Conservation (phyloP, 2,113 vertebrate species). For the Syrrhaptes paradoxus region DNA sequence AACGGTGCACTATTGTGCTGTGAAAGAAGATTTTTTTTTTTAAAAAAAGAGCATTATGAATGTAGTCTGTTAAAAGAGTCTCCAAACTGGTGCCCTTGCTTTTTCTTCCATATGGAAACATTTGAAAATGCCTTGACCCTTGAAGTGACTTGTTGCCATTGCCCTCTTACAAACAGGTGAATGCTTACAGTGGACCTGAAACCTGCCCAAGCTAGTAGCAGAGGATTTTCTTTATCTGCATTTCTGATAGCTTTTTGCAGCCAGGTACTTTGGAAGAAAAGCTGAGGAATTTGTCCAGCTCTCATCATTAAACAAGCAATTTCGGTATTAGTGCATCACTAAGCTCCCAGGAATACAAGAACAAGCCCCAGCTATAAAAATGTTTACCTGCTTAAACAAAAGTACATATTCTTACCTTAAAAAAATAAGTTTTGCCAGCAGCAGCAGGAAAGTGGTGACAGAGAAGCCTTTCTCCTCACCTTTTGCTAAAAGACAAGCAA, state of each 20-base stretch:
- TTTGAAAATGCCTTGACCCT: background rate
- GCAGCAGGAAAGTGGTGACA: background rate
- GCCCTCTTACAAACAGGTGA: background rate
- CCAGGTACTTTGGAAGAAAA: background rate
- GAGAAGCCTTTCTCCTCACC: background rate
- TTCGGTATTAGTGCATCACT: background rate
- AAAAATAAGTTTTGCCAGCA: background rate
- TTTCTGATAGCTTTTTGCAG: background rate
- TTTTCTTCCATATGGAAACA: background rate
- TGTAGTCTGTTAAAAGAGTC: background rate
- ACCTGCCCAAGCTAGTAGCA: background rate
- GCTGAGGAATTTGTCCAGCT: background rate
- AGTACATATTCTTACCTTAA: background rate
- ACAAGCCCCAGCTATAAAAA: background rate
- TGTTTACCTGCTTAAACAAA: background rate
- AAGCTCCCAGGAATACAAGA: background rate
- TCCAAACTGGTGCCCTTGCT: background rate
- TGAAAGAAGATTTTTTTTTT: background rate
- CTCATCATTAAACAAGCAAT: background rate
- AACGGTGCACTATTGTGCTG: background rate
- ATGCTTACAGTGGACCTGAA: background rate
- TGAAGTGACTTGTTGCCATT: background rate
- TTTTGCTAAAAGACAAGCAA: background rate
- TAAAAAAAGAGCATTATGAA: rapidly evolving
- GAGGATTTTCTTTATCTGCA: background rate